These are phyloP conservation scores for Scytalopus superciliaris DNA, from an alignment of 2,113 vertebrate genomes.

Conservation along the genomic window DNA sequence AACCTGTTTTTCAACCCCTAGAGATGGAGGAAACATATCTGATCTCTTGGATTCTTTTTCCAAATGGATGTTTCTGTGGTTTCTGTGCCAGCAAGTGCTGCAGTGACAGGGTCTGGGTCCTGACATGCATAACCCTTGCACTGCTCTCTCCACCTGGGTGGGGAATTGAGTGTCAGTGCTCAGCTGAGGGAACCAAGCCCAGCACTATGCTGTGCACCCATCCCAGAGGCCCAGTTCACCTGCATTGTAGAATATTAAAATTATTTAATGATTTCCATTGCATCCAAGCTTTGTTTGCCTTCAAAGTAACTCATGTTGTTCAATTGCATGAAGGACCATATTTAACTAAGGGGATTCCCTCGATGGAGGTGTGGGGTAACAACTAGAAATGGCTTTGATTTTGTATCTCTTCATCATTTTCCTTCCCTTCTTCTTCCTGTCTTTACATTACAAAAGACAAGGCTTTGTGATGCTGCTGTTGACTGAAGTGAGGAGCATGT, in stretches of 20 bases:
- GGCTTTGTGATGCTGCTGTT: not conserved
- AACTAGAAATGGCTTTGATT: not conserved
- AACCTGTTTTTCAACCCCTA: not conserved
- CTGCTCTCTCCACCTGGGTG: not conserved
- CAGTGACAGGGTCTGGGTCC: not conserved
- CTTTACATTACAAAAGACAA: not conserved
- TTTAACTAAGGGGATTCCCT: not conserved
- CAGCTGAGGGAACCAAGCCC: not conserved
- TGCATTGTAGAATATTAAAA: not conserved
- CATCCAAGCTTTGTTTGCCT: not conserved
- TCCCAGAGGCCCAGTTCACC: not conserved
- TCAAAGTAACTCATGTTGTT: not conserved
- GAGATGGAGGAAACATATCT: not conserved
- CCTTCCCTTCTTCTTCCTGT: not conserved
- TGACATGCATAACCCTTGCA: not conserved
- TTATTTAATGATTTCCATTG: not conserved
- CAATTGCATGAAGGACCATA: not conserved
- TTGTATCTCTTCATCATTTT: not conserved
- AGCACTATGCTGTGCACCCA: not conserved
- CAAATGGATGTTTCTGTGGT: not conserved
- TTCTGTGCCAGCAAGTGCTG: not conserved
- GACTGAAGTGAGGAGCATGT: not conserved
- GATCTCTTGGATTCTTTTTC: not conserved
- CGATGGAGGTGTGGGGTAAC: fast-evolving
- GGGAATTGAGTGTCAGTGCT: not conserved